These are phyloP conservation scores for Chaetophractus vellerosus DNA, from an alignment of 2,797 vertebrate genomes.

Conservation along the genomic window DNA sequence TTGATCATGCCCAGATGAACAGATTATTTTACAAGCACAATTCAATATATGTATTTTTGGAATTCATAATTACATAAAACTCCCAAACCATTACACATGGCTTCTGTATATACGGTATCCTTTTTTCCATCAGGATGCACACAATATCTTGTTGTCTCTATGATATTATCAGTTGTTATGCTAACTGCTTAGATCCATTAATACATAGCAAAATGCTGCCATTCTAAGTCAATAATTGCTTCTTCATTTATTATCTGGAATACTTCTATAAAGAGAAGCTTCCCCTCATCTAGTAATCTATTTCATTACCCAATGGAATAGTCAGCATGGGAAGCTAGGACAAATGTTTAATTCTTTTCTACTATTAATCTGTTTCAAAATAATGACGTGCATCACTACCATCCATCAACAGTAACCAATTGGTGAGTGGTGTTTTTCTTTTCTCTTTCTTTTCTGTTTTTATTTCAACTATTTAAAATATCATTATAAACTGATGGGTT, in stretches of 20 bases:
- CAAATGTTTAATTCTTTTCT: background rate
- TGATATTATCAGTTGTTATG: background rate
- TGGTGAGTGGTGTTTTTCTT: background rate
- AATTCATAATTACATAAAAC: no score
- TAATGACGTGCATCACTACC: background rate
- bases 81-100: no score
- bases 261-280: background rate
- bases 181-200: background rate
- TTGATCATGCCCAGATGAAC: no score
- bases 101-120: background rate
- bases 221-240: background rate
- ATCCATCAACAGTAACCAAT: background rate
- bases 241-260: background rate
- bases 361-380: slow-evolving; percentile 7
- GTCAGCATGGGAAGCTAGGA: background rate
- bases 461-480: slow-evolving; percentile 65
- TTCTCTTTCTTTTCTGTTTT: background rate
- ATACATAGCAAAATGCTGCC: background rate
- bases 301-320: background rate
- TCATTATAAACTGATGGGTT: slow-evolving; percentile 65
- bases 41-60: no score
- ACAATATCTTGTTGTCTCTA: background rate
- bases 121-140: background rate
- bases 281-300: background rate
- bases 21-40: no score